A percentile compares a stretch with the other conserved stretches of the same genome.
phyloP scores from a whole-genome alignment of 2,888 invertebrate species.

The Argyresthia goedartella region DNA sequence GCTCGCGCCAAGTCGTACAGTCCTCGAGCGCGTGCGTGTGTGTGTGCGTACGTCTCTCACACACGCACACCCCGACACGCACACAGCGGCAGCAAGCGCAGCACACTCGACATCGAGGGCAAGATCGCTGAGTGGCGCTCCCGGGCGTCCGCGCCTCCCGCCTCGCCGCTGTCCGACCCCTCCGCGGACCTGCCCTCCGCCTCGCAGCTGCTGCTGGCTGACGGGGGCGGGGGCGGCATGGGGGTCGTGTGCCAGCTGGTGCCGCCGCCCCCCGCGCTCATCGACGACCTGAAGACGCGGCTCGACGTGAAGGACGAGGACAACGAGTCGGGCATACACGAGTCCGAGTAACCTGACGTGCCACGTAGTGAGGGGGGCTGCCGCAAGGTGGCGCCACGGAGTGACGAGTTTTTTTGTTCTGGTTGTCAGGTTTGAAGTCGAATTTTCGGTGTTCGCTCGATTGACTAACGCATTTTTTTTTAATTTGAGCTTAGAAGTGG shows the following conservation, averaged over 20 bases:
- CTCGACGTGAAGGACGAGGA: slow-evolving; percentile 60
- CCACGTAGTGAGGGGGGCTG: background rate
- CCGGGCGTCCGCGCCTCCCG: slow-evolving; percentile 26
- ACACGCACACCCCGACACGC: too few species aligned
- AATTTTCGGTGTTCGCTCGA: too few species aligned
- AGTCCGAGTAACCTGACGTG: slow-evolving; percentile 38
- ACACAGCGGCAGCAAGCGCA: slow-evolving; percentile 57
- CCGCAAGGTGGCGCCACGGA: background rate
- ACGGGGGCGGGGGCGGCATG: slow-evolving; percentile 7
- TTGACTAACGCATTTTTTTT: background rate
- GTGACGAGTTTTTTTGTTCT: background rate
- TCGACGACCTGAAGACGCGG: slow-evolving; percentile 54
- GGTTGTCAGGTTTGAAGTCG: too few species aligned
- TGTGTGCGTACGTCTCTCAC: too few species aligned
- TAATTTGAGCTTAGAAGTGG: background rate
- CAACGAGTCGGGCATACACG: slow-evolving; percentile 61
- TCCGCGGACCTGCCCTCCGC: slow-evolving; percentile 14
- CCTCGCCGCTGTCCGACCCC: slow-evolving; percentile 10
- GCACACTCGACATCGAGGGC: slow-evolving; percentile 66
- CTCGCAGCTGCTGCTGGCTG: slow-evolving; percentile 7
- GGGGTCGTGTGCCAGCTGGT: slow-evolving; percentile 45
- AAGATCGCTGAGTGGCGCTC: slow-evolving; percentile 62
- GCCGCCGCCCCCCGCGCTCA: slow-evolving; percentile 43
- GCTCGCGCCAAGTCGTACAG: too few species aligned
- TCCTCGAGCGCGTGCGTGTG: too few species aligned